Percentiles rank a stretch among this genome's conserved stretches.
These are phyloP conservation scores for Nephrocerus scutellatus DNA, from an alignment of 2,888 invertebrate species.

Conservation along the genomic window DNA sequence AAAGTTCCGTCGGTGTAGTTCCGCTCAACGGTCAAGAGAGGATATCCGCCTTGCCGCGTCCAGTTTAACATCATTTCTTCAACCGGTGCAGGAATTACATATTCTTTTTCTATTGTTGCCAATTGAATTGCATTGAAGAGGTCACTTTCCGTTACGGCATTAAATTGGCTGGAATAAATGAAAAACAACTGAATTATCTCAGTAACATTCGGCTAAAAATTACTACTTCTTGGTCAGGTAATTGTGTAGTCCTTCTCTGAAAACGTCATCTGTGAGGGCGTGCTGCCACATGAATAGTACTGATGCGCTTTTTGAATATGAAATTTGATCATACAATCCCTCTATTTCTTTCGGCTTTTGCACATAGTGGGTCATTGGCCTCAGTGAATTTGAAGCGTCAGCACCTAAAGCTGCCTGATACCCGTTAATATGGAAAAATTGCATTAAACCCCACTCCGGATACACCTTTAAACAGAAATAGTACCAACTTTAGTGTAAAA, in stretches of 20 bases:
- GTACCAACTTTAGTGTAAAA: not conserved
- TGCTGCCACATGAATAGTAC: conserved; percentile 12
- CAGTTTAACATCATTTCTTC: conserved; percentile 56
- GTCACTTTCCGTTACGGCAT: conserved; percentile 32
- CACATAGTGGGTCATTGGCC: conserved; percentile 70
- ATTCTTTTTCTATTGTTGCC: conserved; percentile 32
- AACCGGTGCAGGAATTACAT: conserved; percentile 46
- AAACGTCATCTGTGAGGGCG: conserved; percentile 13
- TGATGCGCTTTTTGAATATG: conserved; percentile 61
- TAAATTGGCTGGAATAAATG: conserved; percentile 26
- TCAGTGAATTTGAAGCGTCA: conserved; percentile 55
- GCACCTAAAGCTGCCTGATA: conserved; percentile 62
- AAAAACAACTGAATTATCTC: not conserved
- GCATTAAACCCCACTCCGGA: conserved; percentile 59
- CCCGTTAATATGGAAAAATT: conserved; percentile 63
- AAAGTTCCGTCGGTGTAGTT: conserved; percentile 50
- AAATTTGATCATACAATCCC: conserved; percentile 73
- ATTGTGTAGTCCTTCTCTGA: conserved; percentile 15
- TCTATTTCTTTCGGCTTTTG: conserved; percentile 72
- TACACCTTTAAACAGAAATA: conserved; percentile 43
- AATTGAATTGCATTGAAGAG: conserved; percentile 32
- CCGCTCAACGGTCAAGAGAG: conserved; percentile 50
- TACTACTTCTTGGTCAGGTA: conserved; percentile 13
- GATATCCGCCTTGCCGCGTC: conserved; percentile 57
- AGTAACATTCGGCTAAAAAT: conserved; percentile 11